Percentiles rank a stretch among this genome's conserved stretches.
Evolutionary conservation across 1,140 invertebrate species (phyloP).

Genomic region (Drosophila biarmipes): DNA sequence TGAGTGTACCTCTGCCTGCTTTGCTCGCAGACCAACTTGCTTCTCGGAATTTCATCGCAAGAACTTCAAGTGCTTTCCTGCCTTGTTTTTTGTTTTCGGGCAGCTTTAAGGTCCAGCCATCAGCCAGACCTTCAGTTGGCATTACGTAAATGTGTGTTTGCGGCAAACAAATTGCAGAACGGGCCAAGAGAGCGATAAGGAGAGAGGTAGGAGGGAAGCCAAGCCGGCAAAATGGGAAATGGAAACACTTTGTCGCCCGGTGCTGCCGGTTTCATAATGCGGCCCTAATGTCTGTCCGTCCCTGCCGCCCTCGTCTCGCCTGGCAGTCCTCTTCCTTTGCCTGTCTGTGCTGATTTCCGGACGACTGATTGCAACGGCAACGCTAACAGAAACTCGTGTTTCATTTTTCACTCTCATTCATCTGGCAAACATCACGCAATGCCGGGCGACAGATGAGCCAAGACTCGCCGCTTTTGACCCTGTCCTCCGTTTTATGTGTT

Average conservation of each 20-base stretch:
- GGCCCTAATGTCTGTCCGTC: conserved; percentile 49
- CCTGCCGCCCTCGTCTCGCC: conserved; percentile 7
- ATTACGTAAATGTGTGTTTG: conserved; percentile 54
- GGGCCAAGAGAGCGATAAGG: neutral
- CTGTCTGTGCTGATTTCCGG: conserved; percentile 77
- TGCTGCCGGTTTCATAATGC: conserved; percentile 63
- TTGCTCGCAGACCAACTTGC: conserved; percentile 66
- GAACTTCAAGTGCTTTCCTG: conserved; percentile 71
- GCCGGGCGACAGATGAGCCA: conserved; percentile 53
- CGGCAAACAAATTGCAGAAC: conserved; percentile 50
- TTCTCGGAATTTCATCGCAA: conserved; percentile 68
- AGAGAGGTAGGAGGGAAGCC: conserved; percentile 1
- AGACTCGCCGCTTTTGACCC: conserved; percentile 32
- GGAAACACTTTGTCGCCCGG: conserved; percentile 65
- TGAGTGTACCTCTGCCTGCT: conserved; percentile 17
- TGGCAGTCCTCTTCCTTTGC: conserved; percentile 25
- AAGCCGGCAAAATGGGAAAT: conserved; percentile 34
- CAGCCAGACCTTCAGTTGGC: conserved; percentile 58
- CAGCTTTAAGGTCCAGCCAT: conserved; percentile 49
- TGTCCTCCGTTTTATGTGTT: conserved; percentile 18
- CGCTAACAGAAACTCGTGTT: conserved; percentile 49
- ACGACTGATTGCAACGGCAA: conserved; percentile 72
- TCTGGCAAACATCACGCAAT: conserved; percentile 73
- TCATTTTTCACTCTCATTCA: conserved; percentile 81
- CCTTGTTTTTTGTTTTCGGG: conserved; percentile 27